Evolutionary conservation across 2,797 vertebrate species (phyloP), one percentile per base, ranked within the genome.

Genomic region (Danio albolineatus): DNA sequence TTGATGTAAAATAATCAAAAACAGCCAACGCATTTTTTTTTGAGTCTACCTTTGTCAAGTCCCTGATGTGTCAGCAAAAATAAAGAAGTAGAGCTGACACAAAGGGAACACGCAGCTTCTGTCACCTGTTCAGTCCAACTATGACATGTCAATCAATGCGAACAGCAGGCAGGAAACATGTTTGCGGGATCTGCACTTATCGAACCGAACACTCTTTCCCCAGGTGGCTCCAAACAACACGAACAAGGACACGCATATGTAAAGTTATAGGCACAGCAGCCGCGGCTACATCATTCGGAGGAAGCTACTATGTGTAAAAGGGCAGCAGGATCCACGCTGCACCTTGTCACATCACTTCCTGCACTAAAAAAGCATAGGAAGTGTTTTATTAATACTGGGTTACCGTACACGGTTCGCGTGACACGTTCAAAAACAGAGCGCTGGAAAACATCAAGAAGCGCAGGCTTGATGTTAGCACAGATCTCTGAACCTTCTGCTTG

Each of bases 281-380:
- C 61, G 16, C 16, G 49, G 62, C 72, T 28, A 56, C 59, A 78
- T 65, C 61, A 65, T 39, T 48, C 70, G 67, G 46, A 83, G 85
- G 83, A 83, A 84, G 51, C 74, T 49, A 10, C 51, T 53, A 51
- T 64, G 72, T 61, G 16, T 49, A 28, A 0, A 84, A 69, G 61
- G 62, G 81, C 87, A 82, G 85, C 78, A 86, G 87, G 82, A 78
- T 70, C 38, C 43, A 53, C 5, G 38, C 49, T 48, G 70, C 71
- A 75, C 86, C 85, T 85, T 53, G 67, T 1, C 43, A 73, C 78
- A 69, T 6, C 71, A 83, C 77, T 91, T 92, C 92, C 91, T 92
- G 88, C 92, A 92, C 84, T 83, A 64, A 85, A 92, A 90, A 76
- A 54, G 74, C 85, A 81, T 75, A 5, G 54, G 92, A 90, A 82